These are phyloP conservation scores for Chauna torquata DNA, from an alignment of 2,113 vertebrate species.

Conservation along the genomic window DNA sequence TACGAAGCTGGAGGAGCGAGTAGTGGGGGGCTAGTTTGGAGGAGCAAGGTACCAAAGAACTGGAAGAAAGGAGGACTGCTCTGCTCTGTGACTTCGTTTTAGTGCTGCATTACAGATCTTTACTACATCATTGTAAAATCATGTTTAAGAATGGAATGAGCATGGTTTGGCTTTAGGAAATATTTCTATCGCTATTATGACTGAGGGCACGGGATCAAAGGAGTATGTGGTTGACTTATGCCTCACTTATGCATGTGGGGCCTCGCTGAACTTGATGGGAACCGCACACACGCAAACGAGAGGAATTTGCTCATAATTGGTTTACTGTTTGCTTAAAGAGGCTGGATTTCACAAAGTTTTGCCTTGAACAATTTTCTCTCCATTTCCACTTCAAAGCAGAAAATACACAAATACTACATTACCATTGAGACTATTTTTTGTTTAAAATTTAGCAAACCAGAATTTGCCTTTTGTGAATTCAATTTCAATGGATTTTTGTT, in stretches of 20 bases:
- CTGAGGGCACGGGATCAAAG: slow-evolving; percentile 60
- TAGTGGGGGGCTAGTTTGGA: background rate
- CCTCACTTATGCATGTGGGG: slow-evolving; percentile 57
- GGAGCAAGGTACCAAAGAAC: background rate
- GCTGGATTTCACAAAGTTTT: background rate
- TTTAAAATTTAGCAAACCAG: background rate
- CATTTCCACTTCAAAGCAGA: background rate
- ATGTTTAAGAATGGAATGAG: slow-evolving; percentile 39
- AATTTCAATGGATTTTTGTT: background rate
- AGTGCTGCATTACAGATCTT: background rate
- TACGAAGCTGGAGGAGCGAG: background rate
- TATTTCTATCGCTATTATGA: slow-evolving; percentile 32
- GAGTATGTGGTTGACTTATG: slow-evolving; percentile 47
- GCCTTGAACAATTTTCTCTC: background rate
- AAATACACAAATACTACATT: background rate
- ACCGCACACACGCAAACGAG: slow-evolving; percentile 28
- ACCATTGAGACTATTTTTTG: background rate
- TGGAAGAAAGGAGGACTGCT: background rate
- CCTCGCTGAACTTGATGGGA: slow-evolving; percentile 56
- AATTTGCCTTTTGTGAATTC: background rate
- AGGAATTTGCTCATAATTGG: slow-evolving; percentile 30
- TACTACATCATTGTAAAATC: slow-evolving; percentile 34
- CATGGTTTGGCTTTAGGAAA: slow-evolving; percentile 58
- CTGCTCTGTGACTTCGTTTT: background rate
- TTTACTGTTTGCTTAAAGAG: slow-evolving; percentile 39